A percentile compares a stretch with the other conserved stretches of the same genome.
phyloP scores from a whole-genome alignment of 2,888 invertebrate genomes.

The Mantis religiosa region DNA sequence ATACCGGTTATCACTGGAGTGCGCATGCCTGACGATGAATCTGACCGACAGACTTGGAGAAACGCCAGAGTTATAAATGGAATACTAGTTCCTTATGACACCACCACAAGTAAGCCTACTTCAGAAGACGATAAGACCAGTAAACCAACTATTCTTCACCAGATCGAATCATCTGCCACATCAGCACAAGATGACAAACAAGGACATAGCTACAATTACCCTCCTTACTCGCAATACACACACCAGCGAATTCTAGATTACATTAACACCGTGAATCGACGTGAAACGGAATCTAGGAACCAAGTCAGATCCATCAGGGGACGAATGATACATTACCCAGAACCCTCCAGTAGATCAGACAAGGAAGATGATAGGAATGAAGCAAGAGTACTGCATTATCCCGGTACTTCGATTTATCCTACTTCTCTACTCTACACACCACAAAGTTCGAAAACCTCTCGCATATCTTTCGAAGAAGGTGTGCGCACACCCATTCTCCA shows the following conservation, averaged over 20 bases:
- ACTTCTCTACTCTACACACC: constrained; percentile 62
- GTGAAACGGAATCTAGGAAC: constrained; percentile 13
- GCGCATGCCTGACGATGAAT: constrained; percentile 78
- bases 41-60: constrained; percentile 79
- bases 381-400: constrained; percentile 66
- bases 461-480: constrained; percentile 61
- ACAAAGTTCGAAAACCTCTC: constrained; percentile 48
- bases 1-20: constrained; percentile 78
- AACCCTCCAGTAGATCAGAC: constrained; percentile 16
- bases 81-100: constrained; percentile 65
- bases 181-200: not conserved
- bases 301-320: not conserved
- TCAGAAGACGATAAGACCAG: not conserved
- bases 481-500: constrained; percentile 71
- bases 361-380: constrained; percentile 50
- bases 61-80: constrained; percentile 86
- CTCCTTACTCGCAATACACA: not conserved
- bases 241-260: constrained; percentile 22
- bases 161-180: not conserved
- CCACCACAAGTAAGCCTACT: not conserved
- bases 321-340: constrained; percentile 21
- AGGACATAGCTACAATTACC: not conserved
- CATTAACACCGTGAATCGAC: constrained; percentile 27
- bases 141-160: not conserved
- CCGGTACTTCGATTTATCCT: constrained; percentile 58